Evolutionary conservation across 2,113 vertebrate genomes (phyloP), one percentile per base, ranked within the genome.

Genomic region (Actenoides hombroni): DNA sequence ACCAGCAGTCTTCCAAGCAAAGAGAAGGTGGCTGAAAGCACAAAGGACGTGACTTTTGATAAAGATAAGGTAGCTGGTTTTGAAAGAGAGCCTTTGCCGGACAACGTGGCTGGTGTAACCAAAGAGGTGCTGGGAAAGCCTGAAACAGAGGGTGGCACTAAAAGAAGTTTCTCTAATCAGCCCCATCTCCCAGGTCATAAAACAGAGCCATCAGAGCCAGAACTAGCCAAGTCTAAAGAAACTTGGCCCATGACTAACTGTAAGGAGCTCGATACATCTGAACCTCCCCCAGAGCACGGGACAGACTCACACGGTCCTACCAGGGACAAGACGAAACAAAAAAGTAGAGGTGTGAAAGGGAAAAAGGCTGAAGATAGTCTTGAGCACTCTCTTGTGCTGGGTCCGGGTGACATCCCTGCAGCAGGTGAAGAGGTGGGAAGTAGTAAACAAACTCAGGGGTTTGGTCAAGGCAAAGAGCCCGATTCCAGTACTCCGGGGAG

Each of bases 401-500:
- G 37, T n/a, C 16, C 31, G 2, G 74, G 37, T 7, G 4, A 12
- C 6, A 5, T 21, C 44, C 44, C 64, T 18, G 74, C 19, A 4
- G 60, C 13, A 33, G 35, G 11, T 5, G 29, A 21, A 12, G 48
- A 80, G 71, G 18, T 20, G 57, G 91, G 77, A 51, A 19, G 2
- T 1, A 7, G 2, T 2, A 53, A 90, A 5, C 46, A 49, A 6
- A 0, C 26, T 23, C 86, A 44, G 11, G 0, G 53, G n/a, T 19
- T 10, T 26, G 69, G 14, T 19, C 35, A 59, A 39, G 69, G 26
- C 46, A 33, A 3, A 42, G 89, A 56, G 65, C 4, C 48, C 23
- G 2, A 28, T 25, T 19, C 5, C 10, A 11, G 70, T 23, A 0
- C 15, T 33, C 5, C 10, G 15, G 92, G 0, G 0, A 16, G 16